Evolutionary conservation across 1,140 invertebrate genomes (phyloP).

Genomic region (Brachionus plicatilis): DNA sequence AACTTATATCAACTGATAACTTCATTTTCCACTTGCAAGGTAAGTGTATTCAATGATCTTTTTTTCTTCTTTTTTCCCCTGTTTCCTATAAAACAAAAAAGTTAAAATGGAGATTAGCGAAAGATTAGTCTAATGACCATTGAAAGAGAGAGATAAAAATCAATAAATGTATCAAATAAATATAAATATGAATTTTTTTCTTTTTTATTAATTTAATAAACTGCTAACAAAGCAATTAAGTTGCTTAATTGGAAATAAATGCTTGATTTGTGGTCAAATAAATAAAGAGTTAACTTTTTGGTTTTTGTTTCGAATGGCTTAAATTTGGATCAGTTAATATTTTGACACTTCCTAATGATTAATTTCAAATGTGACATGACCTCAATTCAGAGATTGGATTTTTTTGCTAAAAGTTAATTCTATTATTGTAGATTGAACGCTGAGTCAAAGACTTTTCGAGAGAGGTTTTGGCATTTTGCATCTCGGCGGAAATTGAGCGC

Average conservation of each 20-base stretch:
- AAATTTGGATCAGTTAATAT: neutral
- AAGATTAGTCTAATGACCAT: constrained; percentile 20
- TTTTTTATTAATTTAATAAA: constrained; percentile 1
- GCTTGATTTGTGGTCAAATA: neutral
- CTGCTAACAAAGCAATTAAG: neutral
- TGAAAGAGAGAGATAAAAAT: neutral
- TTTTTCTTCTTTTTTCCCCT: no score
- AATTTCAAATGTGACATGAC: neutral
- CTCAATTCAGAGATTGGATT: neutral
- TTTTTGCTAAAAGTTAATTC: neutral
- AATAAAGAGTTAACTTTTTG: neutral
- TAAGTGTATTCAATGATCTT: no score
- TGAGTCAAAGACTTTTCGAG: neutral
- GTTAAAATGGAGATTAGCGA: neutral
- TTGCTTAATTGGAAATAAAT: neutral
- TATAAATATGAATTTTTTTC: neutral
- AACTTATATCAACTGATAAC: no score
- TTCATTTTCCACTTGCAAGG: no score
- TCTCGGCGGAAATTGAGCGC: neutral
- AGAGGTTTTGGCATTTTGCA: neutral
- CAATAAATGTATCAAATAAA: neutral
- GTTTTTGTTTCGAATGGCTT: neutral
- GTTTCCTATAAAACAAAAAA: no score
- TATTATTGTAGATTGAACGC: no score
- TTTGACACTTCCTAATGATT: neutral